Conservation (phyloP, 2,797 vertebrate genomes). For the Melanotaenia nigrans region DNA sequence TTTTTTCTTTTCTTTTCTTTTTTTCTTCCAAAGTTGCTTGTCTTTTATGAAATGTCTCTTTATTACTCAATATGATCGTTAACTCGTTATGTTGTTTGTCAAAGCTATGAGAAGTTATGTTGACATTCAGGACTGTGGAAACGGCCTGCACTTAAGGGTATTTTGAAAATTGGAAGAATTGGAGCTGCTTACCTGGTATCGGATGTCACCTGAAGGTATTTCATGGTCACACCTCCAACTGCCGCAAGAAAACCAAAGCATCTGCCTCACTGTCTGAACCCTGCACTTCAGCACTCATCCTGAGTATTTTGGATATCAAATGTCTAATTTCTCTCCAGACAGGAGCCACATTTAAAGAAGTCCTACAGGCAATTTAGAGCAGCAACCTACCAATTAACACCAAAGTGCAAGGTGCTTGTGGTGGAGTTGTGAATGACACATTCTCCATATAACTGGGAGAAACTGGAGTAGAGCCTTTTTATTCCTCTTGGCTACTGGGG, state of each 20-base stretch:
- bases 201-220: conserved; percentile 67
- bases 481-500: conserved; percentile 47
- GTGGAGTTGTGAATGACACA: conserved; percentile 64
- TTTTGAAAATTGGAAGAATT: conserved; percentile 33
- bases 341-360: conserved; percentile 66
- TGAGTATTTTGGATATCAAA: conserved; percentile 66
- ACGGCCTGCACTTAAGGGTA: conserved; percentile 19
- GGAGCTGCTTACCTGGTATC: conserved; percentile 61
- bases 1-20: conserved; percentile 12
- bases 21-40: conserved; percentile 8
- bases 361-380: conserved; percentile 59
- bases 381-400: conserved; percentile 70
- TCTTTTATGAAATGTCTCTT: conserved; percentile 5
- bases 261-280: conserved; percentile 59
- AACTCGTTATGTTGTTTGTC: conserved; percentile 19
- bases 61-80: no score
- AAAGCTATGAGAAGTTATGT: conserved; percentile 12
- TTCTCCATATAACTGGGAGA: conserved; percentile 56
- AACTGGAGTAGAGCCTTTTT: conserved; percentile 66
- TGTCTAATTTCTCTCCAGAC: conserved; percentile 66
- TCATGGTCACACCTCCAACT: conserved; percentile 69
- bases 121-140: conserved; percentile 31
- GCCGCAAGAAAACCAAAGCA: conserved; percentile 51
- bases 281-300: conserved; percentile 38
- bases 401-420: conserved; percentile 67